Percentiles rank a stretch among this genome's conserved stretches.
These are phyloP conservation scores for Pelusios castaneus DNA, from an alignment of 2,113 vertebrate species.

Conservation along the genomic window DNA sequence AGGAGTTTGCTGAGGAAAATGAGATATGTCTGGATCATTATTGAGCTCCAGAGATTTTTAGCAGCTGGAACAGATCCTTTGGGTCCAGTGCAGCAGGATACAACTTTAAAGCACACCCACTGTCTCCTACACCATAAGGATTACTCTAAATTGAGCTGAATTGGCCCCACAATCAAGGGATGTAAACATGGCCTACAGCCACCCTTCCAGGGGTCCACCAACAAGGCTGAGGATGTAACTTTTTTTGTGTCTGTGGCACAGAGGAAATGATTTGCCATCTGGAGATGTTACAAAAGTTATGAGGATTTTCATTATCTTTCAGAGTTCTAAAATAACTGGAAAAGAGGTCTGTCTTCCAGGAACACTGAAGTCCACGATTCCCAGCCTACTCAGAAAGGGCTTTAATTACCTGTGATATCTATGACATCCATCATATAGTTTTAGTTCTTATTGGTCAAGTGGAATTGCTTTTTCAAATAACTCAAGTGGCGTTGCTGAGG, in stretches of 20 bases:
- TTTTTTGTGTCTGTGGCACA: background rate
- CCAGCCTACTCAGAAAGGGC: background rate
- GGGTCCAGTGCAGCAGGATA: fast-evolving
- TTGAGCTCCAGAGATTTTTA: background rate
- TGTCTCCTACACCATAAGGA: background rate
- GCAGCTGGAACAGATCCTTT: background rate
- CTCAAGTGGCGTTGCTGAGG: background rate
- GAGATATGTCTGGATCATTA: background rate
- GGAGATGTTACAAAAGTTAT: background rate
- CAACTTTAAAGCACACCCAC: background rate
- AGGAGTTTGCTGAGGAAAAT: background rate
- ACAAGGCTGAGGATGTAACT: background rate
- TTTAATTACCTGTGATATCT: background rate
- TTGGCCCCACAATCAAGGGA: background rate
- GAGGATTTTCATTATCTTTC: background rate
- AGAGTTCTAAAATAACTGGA: background rate
- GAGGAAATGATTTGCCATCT: background rate
- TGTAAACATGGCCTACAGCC: fast-evolving
- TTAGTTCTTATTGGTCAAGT: background rate
- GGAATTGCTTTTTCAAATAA: background rate
- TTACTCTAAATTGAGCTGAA: fast-evolving
- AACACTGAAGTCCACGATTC: background rate
- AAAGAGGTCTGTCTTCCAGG: background rate
- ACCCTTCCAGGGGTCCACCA: fast-evolving
- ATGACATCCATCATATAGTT: background rate